A percentile compares a stretch with the other conserved stretches of the same genome.
phyloP scores from a whole-genome alignment of 2,113 vertebrate species.

The Ciconia stormi region DNA sequence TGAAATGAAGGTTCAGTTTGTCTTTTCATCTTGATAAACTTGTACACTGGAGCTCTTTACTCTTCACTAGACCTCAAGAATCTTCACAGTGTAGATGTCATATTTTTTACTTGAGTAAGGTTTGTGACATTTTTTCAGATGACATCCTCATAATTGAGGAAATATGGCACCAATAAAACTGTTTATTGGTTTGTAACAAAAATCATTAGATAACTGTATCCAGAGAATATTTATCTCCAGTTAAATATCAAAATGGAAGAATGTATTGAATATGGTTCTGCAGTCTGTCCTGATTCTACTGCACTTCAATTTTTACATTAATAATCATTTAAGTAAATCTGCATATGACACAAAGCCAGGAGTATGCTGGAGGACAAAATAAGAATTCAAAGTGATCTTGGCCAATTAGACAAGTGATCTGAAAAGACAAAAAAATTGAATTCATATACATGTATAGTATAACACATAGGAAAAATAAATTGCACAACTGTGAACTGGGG shows the following conservation, averaged over 20 bases:
- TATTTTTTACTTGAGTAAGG: background rate
- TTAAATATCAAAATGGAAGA: background rate
- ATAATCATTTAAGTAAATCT: background rate
- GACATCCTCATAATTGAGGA: background rate
- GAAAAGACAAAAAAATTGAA: background rate
- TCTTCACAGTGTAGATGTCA: background rate
- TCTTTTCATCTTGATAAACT: background rate
- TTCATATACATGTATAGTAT: background rate
- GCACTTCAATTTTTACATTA: background rate
- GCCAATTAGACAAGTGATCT: background rate
- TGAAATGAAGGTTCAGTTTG: background rate
- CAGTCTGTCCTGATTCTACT: background rate
- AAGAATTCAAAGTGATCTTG: background rate
- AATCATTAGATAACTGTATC: background rate
- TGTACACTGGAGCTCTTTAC: background rate
- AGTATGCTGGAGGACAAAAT: background rate
- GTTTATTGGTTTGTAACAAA: background rate
- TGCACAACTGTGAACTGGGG: background rate
- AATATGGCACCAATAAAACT: background rate
- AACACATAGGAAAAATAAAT: background rate
- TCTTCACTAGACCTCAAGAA: background rate
- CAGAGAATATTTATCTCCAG: background rate
- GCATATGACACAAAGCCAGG: background rate
- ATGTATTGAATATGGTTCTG: background rate
- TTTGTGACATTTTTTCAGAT: background rate